phyloP scores from a whole-genome alignment of 1,140 invertebrate genomes.

The Dreissena polymorpha region DNA sequence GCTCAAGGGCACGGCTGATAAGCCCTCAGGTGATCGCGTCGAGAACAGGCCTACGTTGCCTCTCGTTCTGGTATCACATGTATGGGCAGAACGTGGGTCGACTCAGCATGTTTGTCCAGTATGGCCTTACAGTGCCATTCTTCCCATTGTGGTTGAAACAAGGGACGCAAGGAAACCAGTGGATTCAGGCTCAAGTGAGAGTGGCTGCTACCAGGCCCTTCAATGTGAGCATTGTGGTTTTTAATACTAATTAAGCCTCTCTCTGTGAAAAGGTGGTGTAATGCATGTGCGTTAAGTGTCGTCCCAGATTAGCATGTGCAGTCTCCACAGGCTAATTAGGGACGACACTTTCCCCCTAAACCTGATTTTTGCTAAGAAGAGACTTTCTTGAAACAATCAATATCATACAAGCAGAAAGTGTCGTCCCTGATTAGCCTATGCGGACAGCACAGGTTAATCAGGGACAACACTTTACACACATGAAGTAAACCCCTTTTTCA shows the following conservation, averaged over 20 bases:
- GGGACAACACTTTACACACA: no score
- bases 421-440: no score
- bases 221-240: slow-evolving; percentile 58
- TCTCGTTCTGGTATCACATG: slow-evolving; percentile 88
- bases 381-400: no score
- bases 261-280: no score
- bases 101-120: slow-evolving; percentile 69
- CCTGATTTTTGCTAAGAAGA: no score
- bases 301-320: no score
- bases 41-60: slow-evolving; percentile 72
- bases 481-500: no score
- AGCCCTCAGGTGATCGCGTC: slow-evolving; percentile 61
- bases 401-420: no score
- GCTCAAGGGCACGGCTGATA: slow-evolving; percentile 66
- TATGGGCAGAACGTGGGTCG: slow-evolving; percentile 81
- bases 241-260: background rate
- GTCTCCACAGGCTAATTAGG: no score
- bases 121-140: slow-evolving; percentile 55
- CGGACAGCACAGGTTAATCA: no score
- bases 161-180: slow-evolving; percentile 63
- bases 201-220: slow-evolving; percentile 52
- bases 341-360: no score
- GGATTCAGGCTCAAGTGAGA: slow-evolving; percentile 58
- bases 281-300: no score
- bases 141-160: slow-evolving; percentile 55